phyloP scores from a whole-genome alignment of 37 sponge, comb jelly and placozoan genomes.

The Halichondria panicea region DNA sequence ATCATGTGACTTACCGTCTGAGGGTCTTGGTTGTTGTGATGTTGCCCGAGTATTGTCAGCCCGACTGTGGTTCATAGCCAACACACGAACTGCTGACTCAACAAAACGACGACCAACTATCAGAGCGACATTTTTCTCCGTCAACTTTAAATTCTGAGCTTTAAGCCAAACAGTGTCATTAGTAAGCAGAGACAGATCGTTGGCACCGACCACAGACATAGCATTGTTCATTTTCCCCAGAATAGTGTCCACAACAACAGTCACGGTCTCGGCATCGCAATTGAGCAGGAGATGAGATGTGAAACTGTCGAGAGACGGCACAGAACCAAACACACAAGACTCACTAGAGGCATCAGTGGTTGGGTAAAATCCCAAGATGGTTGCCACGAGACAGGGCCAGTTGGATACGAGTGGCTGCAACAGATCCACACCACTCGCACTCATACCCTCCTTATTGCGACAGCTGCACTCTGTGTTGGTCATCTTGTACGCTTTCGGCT shows the following conservation, averaged over 20 bases:
- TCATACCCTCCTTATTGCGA: neutral
- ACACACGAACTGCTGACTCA: conserved; percentile 43
- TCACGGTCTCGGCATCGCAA: conserved; percentile 9
- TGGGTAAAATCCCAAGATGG: conserved; percentile 56
- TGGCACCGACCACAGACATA: neutral
- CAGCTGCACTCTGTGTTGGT: no score
- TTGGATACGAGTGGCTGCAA: conserved; percentile 27
- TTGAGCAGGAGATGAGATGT: conserved; percentile 33
- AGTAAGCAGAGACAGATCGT: neutral
- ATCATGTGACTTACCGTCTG: no score
- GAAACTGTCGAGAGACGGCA: conserved; percentile 53
- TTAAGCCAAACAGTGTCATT: conserved; percentile 1
- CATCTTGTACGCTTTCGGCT: neutral
- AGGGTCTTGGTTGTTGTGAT: no score
- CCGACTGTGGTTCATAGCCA: conserved; percentile 66
- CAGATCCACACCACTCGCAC: neutral
- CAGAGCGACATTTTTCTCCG: conserved; percentile 20
- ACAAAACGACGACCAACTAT: conserved; percentile 60
- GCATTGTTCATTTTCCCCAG: conserved; percentile 30
- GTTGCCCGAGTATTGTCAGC: no score
- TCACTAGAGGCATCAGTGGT: neutral
- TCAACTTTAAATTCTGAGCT: neutral
- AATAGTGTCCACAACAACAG: conserved; percentile 28
- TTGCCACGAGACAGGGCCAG: conserved; percentile 64
- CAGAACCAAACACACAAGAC: conserved; percentile 5